phyloP scores from a whole-genome alignment of 2,888 invertebrate species.

The Tipula helvola region DNA sequence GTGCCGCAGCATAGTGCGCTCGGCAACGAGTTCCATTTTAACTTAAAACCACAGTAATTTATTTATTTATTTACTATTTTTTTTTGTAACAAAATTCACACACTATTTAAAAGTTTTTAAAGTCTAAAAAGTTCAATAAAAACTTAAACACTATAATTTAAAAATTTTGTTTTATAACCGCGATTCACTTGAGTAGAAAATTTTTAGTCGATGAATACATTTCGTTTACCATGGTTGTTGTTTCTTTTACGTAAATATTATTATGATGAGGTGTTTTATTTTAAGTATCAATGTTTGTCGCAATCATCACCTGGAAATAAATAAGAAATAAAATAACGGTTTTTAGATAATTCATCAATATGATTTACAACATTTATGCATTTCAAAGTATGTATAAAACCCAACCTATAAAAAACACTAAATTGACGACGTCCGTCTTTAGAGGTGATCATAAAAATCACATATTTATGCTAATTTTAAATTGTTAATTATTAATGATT shows the following conservation, averaged over 20 bases:
- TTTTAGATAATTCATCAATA: not conserved
- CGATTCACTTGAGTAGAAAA: not conserved
- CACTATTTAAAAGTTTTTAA: not conserved
- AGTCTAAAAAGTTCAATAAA: not conserved
- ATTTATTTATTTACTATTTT: not conserved
- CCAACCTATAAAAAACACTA: not conserved
- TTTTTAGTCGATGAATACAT: not conserved
- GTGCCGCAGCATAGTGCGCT: not conserved
- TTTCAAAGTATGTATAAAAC: not conserved
- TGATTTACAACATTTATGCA: not conserved
- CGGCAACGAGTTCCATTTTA: constrained; percentile 8
- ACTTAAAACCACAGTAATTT: not conserved
- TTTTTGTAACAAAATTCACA: not conserved
- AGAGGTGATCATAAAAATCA: not conserved
- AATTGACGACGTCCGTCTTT: not conserved
- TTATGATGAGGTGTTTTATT: not conserved
- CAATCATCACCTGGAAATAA: not conserved
- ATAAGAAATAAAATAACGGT: not conserved
- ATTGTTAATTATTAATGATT: not conserved
- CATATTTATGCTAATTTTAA: not conserved
- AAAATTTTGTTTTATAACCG: not conserved
- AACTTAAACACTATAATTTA: not conserved
- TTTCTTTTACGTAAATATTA: not conserved
- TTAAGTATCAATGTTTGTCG: not conserved
- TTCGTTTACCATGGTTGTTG: not conserved